Evolutionary conservation across 2,888 invertebrate genomes (phyloP).

Genomic region (Smittia aterrima): DNA sequence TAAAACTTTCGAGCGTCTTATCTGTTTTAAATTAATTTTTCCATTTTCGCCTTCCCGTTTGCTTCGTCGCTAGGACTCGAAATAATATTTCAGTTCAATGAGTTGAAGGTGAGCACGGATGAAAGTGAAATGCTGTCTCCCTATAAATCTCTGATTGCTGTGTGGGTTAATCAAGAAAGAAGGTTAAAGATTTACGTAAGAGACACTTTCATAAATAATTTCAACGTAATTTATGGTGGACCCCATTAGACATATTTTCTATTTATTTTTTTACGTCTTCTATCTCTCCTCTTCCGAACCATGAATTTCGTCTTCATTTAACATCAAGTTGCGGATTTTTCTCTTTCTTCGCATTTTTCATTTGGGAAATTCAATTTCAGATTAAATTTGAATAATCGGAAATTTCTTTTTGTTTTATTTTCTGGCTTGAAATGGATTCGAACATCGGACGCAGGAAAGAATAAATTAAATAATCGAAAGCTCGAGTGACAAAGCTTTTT

Average conservation of each 20-base stretch:
- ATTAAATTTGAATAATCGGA: constrained; percentile 39
- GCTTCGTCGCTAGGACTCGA: background rate
- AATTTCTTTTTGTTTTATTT: constrained; percentile 28
- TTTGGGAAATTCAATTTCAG: constrained; percentile 34
- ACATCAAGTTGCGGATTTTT: background rate
- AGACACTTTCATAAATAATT: too few species aligned
- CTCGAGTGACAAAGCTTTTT: constrained; percentile 14
- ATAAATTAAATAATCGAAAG: constrained; percentile 40
- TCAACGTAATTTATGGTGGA: too few species aligned
- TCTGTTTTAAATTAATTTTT: constrained; percentile 22
- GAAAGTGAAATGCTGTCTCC: background rate
- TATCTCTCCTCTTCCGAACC: background rate
- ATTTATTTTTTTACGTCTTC: background rate
- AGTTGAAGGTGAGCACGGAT: background rate
- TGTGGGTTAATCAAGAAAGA: too few species aligned
- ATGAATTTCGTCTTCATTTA: constrained; percentile 21
- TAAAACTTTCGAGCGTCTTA: constrained; percentile 14
- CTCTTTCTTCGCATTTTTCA: constrained; percentile 25
- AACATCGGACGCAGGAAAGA: constrained; percentile 24
- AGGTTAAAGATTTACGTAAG: background rate
- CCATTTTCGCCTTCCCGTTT: background rate
- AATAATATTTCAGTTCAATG: background rate
- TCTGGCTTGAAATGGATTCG: background rate
- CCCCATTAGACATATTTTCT: background rate
- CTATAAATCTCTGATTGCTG: background rate